Evolutionary conservation across 2,797 vertebrate species (phyloP).

Genomic region (Enteromius treurensis): DNA sequence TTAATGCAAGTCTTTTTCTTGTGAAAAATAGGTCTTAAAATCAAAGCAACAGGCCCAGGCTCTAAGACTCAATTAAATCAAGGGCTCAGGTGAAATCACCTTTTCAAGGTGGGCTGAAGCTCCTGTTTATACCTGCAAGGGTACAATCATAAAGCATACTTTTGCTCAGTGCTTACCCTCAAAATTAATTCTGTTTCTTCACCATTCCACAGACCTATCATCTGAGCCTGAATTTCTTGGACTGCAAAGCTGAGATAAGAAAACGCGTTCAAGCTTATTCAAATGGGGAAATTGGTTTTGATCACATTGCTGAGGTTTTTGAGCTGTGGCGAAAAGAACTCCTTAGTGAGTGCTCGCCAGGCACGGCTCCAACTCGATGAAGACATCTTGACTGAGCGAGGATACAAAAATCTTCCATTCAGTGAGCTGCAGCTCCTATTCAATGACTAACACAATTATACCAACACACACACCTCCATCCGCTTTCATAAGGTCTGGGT

Average conservation of each 20-base stretch:
- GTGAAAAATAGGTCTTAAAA: neutral
- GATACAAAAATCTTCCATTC: conserved; percentile 35
- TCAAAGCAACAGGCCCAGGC: neutral
- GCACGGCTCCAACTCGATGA: conserved; percentile 32
- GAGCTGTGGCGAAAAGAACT: conserved; percentile 28
- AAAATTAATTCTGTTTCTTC: conserved; percentile 29
- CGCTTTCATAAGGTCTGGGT: conserved; percentile 30
- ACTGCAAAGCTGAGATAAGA: conserved; percentile 50
- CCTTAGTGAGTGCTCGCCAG: conserved; percentile 34
- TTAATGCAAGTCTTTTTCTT: neutral
- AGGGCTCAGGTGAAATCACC: conserved; percentile 29
- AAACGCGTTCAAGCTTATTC: conserved; percentile 35
- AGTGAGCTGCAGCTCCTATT: conserved; percentile 26
- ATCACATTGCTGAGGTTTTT: conserved; percentile 44
- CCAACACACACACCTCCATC: conserved; percentile 10
- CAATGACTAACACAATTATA: conserved; percentile 43
- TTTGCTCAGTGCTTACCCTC: conserved; percentile 2
- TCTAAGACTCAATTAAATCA: conserved; percentile 26
- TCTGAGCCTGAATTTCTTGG: conserved; percentile 36
- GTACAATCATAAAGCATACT: conserved; percentile 38
- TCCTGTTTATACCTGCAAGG: conserved; percentile 33
- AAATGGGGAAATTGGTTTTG: conserved; percentile 51
- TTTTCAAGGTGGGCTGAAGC: conserved; percentile 32
- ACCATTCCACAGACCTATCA: conserved; percentile 33
- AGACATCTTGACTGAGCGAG: conserved; percentile 38